phyloP scores from a whole-genome alignment of 2,113 vertebrate genomes.

The Chiloscyllium plagiosum region DNA sequence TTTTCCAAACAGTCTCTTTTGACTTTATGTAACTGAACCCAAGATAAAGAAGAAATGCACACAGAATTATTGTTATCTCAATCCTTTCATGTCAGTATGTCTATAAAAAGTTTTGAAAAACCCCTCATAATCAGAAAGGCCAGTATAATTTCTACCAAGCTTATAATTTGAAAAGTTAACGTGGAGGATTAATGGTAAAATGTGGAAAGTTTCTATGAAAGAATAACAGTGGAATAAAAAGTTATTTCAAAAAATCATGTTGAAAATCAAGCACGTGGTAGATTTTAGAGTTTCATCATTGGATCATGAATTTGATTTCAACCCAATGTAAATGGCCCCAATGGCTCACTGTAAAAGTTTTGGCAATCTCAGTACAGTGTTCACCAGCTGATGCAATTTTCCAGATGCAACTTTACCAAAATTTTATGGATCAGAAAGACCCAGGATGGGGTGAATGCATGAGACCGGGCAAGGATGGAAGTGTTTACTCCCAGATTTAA shows the following conservation, averaged over 20 bases:
- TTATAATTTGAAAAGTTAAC: neutral
- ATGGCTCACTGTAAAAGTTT: neutral
- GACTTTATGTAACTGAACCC: neutral
- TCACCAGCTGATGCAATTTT: neutral
- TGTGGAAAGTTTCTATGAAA: neutral
- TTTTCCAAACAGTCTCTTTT: neutral
- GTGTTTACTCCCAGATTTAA: neutral
- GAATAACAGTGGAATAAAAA: neutral
- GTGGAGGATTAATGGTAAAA: neutral
- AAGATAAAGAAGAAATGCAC: neutral
- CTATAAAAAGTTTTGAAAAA: neutral
- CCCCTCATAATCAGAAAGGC: neutral
- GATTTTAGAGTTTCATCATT: neutral
- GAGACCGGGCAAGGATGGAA: neutral
- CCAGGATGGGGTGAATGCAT: neutral
- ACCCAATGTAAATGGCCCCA: neutral
- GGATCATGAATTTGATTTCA: neutral
- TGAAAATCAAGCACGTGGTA: neutral
- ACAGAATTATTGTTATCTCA: neutral
- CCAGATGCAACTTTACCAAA: neutral
- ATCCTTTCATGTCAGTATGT: neutral
- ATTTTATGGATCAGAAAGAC: neutral
- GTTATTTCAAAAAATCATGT: neutral
- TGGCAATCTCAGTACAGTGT: neutral
- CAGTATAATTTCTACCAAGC: neutral